Conservation (phyloP, 2,888 invertebrate genomes). For the Pteria penguin region DNA sequence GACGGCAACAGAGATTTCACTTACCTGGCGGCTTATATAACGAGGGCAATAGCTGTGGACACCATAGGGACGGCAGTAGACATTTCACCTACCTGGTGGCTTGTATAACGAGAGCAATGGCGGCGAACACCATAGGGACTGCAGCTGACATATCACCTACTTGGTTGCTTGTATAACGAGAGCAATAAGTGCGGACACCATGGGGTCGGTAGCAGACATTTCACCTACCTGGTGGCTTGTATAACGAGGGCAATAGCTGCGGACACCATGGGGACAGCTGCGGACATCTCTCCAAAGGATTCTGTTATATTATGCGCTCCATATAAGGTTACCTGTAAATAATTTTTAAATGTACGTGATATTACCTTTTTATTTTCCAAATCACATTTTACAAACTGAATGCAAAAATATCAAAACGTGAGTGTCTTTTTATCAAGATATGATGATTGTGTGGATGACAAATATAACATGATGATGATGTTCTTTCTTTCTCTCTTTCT, state of each 20-base stretch:
- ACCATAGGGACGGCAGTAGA: slow-evolving; percentile 19
- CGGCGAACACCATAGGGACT: slow-evolving; percentile 14
- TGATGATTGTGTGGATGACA: no score
- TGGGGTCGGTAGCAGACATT: slow-evolving; percentile 10
- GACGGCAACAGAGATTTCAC: slow-evolving; percentile 6
- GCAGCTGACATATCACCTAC: slow-evolving; percentile 15
- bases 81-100: slow-evolving; percentile 13
- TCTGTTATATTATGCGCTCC: background rate
- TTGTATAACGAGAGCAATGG: slow-evolving; percentile 9
- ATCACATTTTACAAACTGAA: no score
- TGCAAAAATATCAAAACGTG: no score
- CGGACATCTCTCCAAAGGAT: slow-evolving; percentile 7
- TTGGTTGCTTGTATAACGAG: slow-evolving; percentile 10
- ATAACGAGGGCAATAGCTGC: slow-evolving; percentile 12
- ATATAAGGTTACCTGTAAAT: no score
- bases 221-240: slow-evolving; percentile 5
- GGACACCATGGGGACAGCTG: slow-evolving; percentile 19
- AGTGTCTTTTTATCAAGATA: no score
- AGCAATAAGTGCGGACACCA: slow-evolving; percentile 18
- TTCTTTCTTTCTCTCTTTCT: no score
- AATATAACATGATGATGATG: no score
- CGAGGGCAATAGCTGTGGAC: slow-evolving; percentile 11
- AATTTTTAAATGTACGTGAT: no score
- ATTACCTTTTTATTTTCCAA: no score
- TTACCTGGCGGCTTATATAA: slow-evolving; percentile 5